Conservation (phyloP, 2,113 vertebrate species). For the Phocoena sinus region DNA sequence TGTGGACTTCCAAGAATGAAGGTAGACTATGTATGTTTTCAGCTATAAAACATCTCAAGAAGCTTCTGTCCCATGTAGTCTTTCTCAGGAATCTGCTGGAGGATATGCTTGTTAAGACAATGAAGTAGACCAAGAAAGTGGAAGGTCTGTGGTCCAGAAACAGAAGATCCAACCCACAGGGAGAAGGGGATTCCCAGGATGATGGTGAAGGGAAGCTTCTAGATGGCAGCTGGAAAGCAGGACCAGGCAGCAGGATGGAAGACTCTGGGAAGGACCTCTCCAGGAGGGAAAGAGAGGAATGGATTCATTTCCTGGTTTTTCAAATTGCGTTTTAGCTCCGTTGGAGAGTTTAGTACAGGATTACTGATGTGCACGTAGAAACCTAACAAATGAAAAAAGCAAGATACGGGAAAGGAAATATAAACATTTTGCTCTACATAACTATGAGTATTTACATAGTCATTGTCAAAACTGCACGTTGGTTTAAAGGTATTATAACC, state of each 20-base stretch:
- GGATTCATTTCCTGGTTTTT: not conserved
- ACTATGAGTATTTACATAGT: not conserved
- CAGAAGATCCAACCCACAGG: not conserved
- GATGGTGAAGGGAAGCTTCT: not conserved
- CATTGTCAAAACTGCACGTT: not conserved
- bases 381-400: not conserved
- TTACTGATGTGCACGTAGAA: not conserved
- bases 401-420: not conserved
- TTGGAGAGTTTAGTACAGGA: not conserved
- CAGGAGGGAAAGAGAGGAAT: not conserved
- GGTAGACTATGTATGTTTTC: not conserved
- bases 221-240: not conserved
- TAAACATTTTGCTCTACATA: not conserved
- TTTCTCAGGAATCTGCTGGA: not conserved
- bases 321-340: not conserved
- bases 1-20: not conserved
- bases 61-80: not conserved
- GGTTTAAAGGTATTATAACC: not conserved
- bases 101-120: not conserved
- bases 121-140: constrained; percentile 11
- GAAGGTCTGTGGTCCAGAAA: not conserved
- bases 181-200: not conserved
- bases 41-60: not conserved
- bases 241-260: not conserved
- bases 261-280: not conserved